Evolutionary conservation across 2,888 invertebrate species (phyloP).

Genomic region (Campoplex nolae): DNA sequence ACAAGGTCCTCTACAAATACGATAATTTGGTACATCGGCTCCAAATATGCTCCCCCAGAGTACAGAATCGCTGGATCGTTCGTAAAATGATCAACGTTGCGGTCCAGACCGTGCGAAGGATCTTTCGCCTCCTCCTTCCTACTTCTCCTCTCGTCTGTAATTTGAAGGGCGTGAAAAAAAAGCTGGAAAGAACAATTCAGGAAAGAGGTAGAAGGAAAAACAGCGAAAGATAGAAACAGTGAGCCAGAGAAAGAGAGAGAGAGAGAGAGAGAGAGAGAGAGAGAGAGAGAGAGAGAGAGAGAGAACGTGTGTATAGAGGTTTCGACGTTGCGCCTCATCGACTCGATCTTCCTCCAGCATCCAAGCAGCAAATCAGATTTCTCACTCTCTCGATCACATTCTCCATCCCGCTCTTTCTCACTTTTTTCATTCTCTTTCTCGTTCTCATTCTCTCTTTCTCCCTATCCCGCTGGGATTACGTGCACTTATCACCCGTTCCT

Average conservation of each 20-base stretch:
- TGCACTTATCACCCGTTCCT: conserved; percentile 42
- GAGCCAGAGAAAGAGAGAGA: conserved; percentile 15
- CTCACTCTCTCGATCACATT: conserved; percentile 30
- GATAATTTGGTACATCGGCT: conserved; percentile 40
- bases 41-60: not conserved
- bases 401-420: not conserved
- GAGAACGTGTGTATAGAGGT: conserved; percentile 18
- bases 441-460: not conserved
- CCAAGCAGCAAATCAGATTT: not conserved
- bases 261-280: conserved; percentile 22
- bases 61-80: not conserved
- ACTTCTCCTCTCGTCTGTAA: conserved; percentile 44
- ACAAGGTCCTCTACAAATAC: conserved; percentile 14
- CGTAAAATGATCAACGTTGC: conserved; percentile 40
- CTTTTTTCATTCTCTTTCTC: not conserved
- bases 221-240: not conserved
- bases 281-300: conserved; percentile 29
- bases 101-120: conserved; percentile 51
- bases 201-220: conserved; percentile 58
- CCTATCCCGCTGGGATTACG: not conserved
- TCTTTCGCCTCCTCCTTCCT: conserved; percentile 6
- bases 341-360: conserved; percentile 19
- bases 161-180: conserved; percentile 71
- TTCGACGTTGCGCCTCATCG: conserved; percentile 48
- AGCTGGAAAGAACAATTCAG: conserved; percentile 8